Evolutionary conservation across 2,888 invertebrate species (phyloP), one percentile per base, ranked within the genome.

Genomic region (Sylvicola cinctus): DNA sequence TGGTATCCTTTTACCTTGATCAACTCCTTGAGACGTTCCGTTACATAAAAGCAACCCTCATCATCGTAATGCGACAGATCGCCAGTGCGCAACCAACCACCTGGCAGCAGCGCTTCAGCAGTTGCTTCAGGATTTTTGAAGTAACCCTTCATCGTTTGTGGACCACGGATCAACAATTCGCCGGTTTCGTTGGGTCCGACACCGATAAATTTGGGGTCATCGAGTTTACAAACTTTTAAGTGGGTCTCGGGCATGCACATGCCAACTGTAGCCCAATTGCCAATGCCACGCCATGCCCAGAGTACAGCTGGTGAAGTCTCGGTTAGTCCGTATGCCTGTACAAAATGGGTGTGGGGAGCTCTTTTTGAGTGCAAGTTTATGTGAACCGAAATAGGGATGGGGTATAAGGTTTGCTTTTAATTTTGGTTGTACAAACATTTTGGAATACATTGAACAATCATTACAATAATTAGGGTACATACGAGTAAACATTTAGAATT

Each of bases 101-200:
- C 69, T 31, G 63, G 61, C 35, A 79, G 65, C 35, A 79, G 65
- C 4, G 62, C 61, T 8, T 70, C 65, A 8, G 59, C 56, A 2
- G 75, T 81, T 2, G 74, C 77, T 45, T 71, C 55, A 2, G 68
- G 66, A 45, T 74, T 73, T 38, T 75, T 65, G 42, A 63, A 65
- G 50, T 84, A 84, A 0, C 77, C 74, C 40, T 66, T 64, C 75
- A 79, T 80, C 1, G 79, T 66, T 52, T 78, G 75, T 1, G 78
- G 77, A 0, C 80, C 79, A 42, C 65, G 63, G 1, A 76, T 52
- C 35, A 68, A 61, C 2, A 80, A 50, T 51, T 83, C 80, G 7
- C 81, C 81, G n/a, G 51, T 51, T 16, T 62, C 48, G 45, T 68
- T 64, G 4, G 65, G 60, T 1, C 66, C 68, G 14, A 70, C 50